phyloP scores from a whole-genome alignment of 2,113 vertebrate species.

The Rhea pennata region DNA sequence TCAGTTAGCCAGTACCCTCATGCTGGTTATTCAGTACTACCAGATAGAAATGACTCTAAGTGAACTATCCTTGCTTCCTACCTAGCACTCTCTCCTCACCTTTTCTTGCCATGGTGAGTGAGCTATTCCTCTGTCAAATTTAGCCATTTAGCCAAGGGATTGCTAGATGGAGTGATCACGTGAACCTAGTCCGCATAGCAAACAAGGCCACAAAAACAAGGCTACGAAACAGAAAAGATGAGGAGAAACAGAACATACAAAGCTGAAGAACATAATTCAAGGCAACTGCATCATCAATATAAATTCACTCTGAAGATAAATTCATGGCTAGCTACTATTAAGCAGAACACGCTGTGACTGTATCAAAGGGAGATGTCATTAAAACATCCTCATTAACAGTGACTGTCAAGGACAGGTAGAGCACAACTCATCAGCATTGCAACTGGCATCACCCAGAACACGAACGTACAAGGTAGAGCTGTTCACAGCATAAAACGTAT shows the following conservation, averaged over 20 bases:
- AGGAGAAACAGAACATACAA: constrained; percentile 5
- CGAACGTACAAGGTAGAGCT: neutral
- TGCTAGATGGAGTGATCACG: neutral
- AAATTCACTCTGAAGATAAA: constrained; percentile 38
- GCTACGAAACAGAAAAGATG: neutral
- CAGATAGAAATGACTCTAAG: neutral
- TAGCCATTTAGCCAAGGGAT: neutral
- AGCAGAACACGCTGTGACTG: neutral
- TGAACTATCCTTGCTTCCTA: neutral
- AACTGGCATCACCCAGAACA: neutral
- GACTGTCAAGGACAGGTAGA: constrained; percentile 34
- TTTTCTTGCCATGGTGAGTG: neutral
- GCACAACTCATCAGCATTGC: neutral
- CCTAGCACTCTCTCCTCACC: neutral
- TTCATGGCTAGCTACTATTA: constrained; percentile 1
- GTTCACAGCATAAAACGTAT: neutral
- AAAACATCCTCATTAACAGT: constrained; percentile 8
- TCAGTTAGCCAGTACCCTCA: neutral
- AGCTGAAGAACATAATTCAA: constrained; percentile 12
- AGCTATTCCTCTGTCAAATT: neutral
- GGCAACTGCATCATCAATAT: constrained; percentile 40
- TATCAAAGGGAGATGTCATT: constrained; percentile 39
- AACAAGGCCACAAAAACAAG: constrained; percentile 6
- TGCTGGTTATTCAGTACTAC: neutral
- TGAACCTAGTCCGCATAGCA: neutral